A percentile compares a stretch with the other conserved stretches of the same genome.
Evolutionary conservation across 2,113 vertebrate species (phyloP).

Genomic region (Indicator maculatus): DNA sequence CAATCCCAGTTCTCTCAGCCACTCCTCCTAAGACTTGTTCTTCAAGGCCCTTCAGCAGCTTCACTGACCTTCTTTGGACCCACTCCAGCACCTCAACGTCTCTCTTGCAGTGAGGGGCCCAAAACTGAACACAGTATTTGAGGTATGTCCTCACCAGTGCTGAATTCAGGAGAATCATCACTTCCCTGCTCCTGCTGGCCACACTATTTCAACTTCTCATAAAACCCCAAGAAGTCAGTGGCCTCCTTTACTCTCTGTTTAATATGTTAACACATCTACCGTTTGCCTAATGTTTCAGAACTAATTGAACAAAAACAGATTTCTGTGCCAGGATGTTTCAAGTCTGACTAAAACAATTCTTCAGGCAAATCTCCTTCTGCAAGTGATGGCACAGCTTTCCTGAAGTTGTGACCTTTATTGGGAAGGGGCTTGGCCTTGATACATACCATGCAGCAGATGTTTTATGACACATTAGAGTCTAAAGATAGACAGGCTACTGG

Average conservation of each 20-base stretch:
- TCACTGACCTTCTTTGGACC: too few relatives aligned
- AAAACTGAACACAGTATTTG: too few relatives aligned
- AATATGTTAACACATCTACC: constrained; percentile 55
- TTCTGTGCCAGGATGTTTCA: constrained; percentile 71
- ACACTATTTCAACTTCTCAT: not conserved
- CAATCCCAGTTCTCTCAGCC: too few relatives aligned
- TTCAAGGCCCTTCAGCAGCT: too few relatives aligned
- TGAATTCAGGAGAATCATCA: too few relatives aligned
- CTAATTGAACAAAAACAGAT: constrained; percentile 71
- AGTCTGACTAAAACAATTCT: constrained; percentile 77
- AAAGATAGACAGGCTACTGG: constrained; percentile 72
- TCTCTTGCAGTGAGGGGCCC: too few relatives aligned
- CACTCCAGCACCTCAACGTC: too few relatives aligned
- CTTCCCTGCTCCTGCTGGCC: too few relatives aligned
- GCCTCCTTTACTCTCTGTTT: constrained; percentile 44
- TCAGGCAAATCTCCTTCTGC: constrained; percentile 61
- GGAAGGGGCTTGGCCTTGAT: constrained; percentile 78
- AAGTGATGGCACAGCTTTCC: constrained; percentile 74
- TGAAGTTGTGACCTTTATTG: constrained; percentile 79
- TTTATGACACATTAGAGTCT: constrained; percentile 82
- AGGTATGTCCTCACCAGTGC: too few relatives aligned
- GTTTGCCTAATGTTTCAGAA: constrained; percentile 59
- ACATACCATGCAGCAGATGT: constrained; percentile 87
- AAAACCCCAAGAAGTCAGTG: not conserved
- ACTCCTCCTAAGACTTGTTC: too few relatives aligned